phyloP scores from a whole-genome alignment of 2,888 invertebrate species.

The Caenorhabditis sp. region DNA sequence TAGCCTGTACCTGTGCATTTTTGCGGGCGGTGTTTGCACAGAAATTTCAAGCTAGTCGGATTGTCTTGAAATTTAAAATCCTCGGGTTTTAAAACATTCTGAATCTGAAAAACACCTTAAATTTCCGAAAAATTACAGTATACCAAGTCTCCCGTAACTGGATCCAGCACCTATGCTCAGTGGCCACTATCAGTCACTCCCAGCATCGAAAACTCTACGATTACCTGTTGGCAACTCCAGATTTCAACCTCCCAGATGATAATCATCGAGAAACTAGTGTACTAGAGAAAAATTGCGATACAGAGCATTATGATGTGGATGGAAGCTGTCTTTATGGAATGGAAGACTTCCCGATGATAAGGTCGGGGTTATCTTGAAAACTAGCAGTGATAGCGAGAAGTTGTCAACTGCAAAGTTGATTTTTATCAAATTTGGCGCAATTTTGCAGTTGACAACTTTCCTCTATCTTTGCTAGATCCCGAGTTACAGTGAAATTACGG shows the following conservation, averaged over 20 bases:
- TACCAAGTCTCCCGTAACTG: conserved; percentile 57
- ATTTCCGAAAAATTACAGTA: conserved; percentile 34
- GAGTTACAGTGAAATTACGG: not conserved
- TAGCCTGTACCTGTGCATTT: too few relatives aligned
- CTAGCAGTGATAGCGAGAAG: too few relatives aligned
- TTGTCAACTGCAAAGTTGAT: too few relatives aligned
- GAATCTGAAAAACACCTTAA: too few relatives aligned
- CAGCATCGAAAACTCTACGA: conserved; percentile 47
- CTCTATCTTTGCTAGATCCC: not conserved
- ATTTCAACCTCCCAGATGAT: conserved; percentile 51
- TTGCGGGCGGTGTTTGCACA: too few relatives aligned
- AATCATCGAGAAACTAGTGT: conserved; percentile 36
- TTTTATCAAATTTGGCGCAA: too few relatives aligned
- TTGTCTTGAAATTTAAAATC: too few relatives aligned
- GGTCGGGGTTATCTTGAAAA: conserved; percentile 13
- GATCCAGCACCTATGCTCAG: conserved; percentile 58
- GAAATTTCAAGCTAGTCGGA: too few relatives aligned
- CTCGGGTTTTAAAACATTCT: too few relatives aligned
- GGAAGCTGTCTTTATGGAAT: conserved; percentile 58
- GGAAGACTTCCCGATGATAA: conserved; percentile 56
- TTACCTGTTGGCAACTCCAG: conserved; percentile 38
- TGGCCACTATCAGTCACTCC: conserved; percentile 58
- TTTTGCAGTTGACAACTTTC: not conserved
- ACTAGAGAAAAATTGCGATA: conserved; percentile 46
- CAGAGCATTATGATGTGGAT: conserved; percentile 50